Conservation (phyloP, 2,888 invertebrate genomes). For the Sesia apiformis region DNA sequence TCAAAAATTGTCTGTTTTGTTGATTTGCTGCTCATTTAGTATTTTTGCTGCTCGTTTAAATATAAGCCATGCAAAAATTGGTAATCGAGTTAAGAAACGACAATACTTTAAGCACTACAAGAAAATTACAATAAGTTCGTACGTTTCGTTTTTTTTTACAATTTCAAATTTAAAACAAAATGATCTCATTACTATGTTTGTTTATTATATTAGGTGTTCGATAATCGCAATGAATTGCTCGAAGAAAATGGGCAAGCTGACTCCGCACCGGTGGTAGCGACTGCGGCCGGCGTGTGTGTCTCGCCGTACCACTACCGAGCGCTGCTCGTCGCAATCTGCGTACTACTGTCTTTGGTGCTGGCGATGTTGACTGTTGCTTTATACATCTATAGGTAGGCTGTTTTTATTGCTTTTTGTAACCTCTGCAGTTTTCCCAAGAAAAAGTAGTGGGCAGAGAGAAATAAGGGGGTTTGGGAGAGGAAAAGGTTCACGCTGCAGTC, state of each 20-base stretch:
- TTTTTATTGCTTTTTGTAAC: too few relatives aligned
- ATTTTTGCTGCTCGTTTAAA: too few relatives aligned
- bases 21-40: too few relatives aligned
- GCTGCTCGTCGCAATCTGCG: constrained; percentile 84
- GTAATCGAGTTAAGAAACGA: too few relatives aligned
- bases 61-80: too few relatives aligned
- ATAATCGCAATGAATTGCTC: constrained; percentile 83
- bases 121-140: background rate
- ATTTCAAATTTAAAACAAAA: background rate
- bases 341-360: constrained; percentile 82
- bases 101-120: too few relatives aligned
- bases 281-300: constrained; percentile 84
- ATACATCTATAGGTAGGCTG: constrained; percentile 81
- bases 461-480: too few relatives aligned
- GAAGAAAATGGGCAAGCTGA: constrained; percentile 79
- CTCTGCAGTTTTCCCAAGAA: too few relatives aligned
- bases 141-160: background rate
- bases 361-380: constrained; percentile 83
- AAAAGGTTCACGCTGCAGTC: too few relatives aligned
- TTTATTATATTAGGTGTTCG: constrained; percentile 78
- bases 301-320: constrained; percentile 89
- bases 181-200: background rate
- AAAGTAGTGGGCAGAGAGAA: too few relatives aligned
- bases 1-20: too few relatives aligned
- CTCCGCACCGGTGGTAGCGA: constrained; percentile 76